Conservation (phyloP, 2,888 invertebrate species). For the Drosophila antonietae region DNA sequence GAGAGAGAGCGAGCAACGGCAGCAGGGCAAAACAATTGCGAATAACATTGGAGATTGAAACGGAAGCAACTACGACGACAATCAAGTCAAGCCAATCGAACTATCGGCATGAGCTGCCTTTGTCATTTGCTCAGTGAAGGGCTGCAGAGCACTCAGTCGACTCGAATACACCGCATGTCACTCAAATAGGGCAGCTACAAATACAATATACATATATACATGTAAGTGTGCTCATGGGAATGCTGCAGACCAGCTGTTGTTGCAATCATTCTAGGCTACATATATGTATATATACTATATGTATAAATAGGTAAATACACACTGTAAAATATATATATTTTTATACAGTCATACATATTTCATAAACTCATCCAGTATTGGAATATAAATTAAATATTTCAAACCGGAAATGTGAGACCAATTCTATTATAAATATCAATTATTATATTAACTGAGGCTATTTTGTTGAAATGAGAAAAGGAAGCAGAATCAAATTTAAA, state of each 20-base stretch:
- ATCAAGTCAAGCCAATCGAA: slow-evolving; percentile 21
- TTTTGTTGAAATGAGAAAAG: too few relatives aligned
- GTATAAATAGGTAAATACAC: not conserved
- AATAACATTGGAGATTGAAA: slow-evolving; percentile 18
- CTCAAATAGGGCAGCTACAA: not conserved
- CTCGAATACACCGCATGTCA: not conserved
- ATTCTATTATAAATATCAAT: too few relatives aligned
- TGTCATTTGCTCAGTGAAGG: not conserved
- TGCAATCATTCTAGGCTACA: not conserved
- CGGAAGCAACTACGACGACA: slow-evolving; percentile 10
- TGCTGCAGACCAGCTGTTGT: not conserved
- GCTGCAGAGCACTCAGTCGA: not conserved
- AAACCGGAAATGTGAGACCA: not conserved
- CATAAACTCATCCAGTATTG: too few relatives aligned
- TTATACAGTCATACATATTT: too few relatives aligned
- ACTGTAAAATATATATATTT: not conserved
- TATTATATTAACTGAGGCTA: too few relatives aligned
- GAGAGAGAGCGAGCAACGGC: slow-evolving; percentile 1
- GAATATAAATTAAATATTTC: not conserved
- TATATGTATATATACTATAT: too few relatives aligned
- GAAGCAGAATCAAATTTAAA: too few relatives aligned
- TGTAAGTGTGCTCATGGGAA: not conserved
- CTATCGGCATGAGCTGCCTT: not conserved
- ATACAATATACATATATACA: not conserved
- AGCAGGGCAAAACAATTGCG: slow-evolving; percentile 21